phyloP scores from a whole-genome alignment of 2,888 invertebrate genomes.

The Drosophila pseudotalamancana region DNA sequence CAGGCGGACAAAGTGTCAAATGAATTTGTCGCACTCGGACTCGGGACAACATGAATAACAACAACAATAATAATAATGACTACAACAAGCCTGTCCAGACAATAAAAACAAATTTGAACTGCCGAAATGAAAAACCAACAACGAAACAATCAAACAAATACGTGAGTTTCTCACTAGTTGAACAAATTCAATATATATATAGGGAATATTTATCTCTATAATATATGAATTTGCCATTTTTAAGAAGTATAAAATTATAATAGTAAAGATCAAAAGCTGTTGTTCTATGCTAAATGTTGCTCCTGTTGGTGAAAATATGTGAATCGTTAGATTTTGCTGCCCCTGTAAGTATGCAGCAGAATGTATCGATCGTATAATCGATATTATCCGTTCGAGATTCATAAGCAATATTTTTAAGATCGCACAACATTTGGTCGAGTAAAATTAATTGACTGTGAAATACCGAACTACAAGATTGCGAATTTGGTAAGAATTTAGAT shows the following conservation, averaged over 20 bases:
- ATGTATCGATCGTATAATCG: not conserved
- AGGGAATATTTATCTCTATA: not conserved
- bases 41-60: constrained; percentile 47
- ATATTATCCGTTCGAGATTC: no score
- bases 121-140: constrained; percentile 43
- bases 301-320: no score
- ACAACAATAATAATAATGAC: constrained; percentile 23
- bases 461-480: no score
- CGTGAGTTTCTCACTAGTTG: constrained; percentile 42
- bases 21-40: constrained; percentile 77
- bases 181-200: constrained; percentile 15
- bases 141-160: constrained; percentile 52
- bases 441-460: no score
- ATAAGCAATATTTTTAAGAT: no score
- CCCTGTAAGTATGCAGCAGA: constrained; percentile 7
- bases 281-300: no score
- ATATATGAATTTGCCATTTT: constrained; percentile 4
- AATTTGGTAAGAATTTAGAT: no score
- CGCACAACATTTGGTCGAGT: no score
- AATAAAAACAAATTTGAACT: constrained; percentile 51
- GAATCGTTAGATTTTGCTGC: no score
- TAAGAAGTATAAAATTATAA: no score
- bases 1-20: constrained; percentile 73
- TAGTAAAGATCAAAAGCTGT: no score
- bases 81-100: constrained; percentile 4